These are phyloP conservation scores for Eristalis arbustorum DNA, from an alignment of 2,888 invertebrate species.

Conservation along the genomic window DNA sequence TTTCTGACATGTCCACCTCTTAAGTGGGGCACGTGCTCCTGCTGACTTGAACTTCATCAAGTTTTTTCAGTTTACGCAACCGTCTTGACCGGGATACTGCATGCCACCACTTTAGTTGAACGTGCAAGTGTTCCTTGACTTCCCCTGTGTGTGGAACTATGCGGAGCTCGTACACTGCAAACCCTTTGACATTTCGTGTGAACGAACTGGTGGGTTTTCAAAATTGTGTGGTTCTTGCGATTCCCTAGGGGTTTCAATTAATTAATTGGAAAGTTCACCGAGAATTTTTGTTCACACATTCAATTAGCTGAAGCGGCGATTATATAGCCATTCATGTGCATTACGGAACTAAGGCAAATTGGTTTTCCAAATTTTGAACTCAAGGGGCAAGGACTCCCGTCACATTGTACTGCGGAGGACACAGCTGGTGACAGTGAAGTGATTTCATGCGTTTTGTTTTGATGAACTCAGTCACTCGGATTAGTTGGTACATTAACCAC, in stretches of 20 bases:
- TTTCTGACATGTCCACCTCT: not conserved
- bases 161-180: not conserved
- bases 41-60: not conserved
- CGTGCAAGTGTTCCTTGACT: not conserved
- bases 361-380: too few species aligned
- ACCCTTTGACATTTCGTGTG: constrained; percentile 34
- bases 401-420: too few species aligned
- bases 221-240: not conserved
- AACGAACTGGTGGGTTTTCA: not conserved
- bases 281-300: not conserved
- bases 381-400: too few species aligned
- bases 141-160: too few species aligned
- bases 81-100: not conserved
- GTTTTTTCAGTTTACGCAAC: not conserved
- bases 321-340: not conserved
- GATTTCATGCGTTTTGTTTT: too few species aligned
- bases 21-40: not conserved
- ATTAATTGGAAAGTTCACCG: not conserved
- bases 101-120: not conserved
- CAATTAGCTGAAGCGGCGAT: not conserved
- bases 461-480: too few species aligned
- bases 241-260: not conserved
- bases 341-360: too few species aligned
- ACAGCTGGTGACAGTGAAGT: too few species aligned
- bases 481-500: too few species aligned